phyloP scores from a whole-genome alignment of 2,888 invertebrate genomes.

The Chrysina gloriosa region DNA sequence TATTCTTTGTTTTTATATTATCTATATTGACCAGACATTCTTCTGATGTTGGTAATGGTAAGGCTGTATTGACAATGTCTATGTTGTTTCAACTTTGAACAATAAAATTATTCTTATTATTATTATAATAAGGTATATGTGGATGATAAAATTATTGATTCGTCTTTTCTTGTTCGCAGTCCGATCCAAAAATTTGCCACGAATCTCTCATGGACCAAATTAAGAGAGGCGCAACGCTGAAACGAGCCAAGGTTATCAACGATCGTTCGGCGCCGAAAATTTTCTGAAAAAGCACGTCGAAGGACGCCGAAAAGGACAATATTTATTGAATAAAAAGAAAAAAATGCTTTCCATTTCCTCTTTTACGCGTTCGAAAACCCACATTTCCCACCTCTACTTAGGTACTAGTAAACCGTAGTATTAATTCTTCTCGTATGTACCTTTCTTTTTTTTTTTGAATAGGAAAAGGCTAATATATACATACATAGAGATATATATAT shows the following conservation, averaged over 20 bases:
- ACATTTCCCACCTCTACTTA: too few relatives aligned
- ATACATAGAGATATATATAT: too few relatives aligned
- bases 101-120: not conserved
- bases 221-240: slow-evolving; percentile 84
- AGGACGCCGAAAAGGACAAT: not conserved
- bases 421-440: not conserved
- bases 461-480: not conserved
- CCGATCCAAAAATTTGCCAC: slow-evolving; percentile 82
- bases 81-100: too few relatives aligned
- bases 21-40: too few relatives aligned
- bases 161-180: slow-evolving; percentile 65
- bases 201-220: slow-evolving; percentile 96
- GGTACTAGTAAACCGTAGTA: not conserved
- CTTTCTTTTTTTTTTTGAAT: not conserved
- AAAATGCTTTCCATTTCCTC: not conserved
- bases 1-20: too few relatives aligned
- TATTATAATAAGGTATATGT: not conserved
- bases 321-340: not conserved
- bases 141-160: slow-evolving; percentile 31
- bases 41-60: too few relatives aligned
- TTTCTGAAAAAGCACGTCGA: slow-evolving; percentile 20
- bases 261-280: slow-evolving; percentile 92
- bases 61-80: too few relatives aligned
- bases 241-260: slow-evolving; percentile 80
- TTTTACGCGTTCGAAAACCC: not conserved